Base-by-base conservation (phyloP, 2,797 vertebrate genomes). In the Bovichtus variegatus region DNA sequence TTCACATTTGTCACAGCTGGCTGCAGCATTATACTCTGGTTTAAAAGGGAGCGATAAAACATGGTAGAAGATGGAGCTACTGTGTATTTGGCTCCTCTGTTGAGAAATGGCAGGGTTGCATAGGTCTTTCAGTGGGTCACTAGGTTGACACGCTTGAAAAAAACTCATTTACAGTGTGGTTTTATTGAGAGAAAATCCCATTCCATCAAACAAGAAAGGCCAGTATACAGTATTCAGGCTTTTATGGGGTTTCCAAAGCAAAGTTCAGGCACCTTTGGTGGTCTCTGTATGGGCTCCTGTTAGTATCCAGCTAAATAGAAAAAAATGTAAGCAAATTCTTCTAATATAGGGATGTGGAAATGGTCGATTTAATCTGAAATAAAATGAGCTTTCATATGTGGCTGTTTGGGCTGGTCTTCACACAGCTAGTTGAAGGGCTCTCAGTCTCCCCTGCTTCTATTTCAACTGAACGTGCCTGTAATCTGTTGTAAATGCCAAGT, bases 1-100 rank as follows among this genome's bases (percentile, higher is more conserved):
- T 74, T 77, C 78, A 44, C 75, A 73, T 83, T 76, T 50, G 53
- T 76, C 77, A 84, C 85, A 87, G 85, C 88, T 87, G 81, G 74
- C 49, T 46, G 68, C 72, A 59, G 9, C 44, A 25, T 69, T 44
- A 49, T 53, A 18, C 2, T 13, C 36, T 12, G 46, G 6, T 73
- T 81, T 74, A 69, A 34, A 68, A 67, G 23, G 40, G 34, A 49
- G 72, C 43, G 34, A 40, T 80, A 57, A 82, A 70, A 40, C 49
- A 70, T 0, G 1, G 40, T 31, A 31, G 51, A 80, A 71, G 19
- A 61, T 23, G 38, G 57, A 71, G 6, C 53, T 15, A 59, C 43
- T 57, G 25, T 31, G 38, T 38, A 23, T 34, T 29, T 25, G 60
- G 43, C n/a, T 29, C 36, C 12, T 38, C 8, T 34, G 44, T 2